Conservation (phyloP, 1,140 invertebrate genomes). For the Zaprionus inermis region DNA sequence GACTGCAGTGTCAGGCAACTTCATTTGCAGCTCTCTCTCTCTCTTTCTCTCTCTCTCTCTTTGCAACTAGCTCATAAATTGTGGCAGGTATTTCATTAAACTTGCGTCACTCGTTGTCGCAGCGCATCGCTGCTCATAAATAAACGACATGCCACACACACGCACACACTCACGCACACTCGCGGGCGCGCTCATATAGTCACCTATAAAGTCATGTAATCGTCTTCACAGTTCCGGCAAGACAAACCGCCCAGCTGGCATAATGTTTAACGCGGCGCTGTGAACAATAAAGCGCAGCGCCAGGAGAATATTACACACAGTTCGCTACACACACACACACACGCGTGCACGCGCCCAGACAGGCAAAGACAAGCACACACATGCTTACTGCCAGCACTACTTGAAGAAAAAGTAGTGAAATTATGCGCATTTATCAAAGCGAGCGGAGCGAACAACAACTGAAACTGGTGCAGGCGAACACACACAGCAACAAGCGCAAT, state of each 20-base stretch:
- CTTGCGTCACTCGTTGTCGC: constrained; percentile 60
- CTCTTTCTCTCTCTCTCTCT: constrained; percentile 15
- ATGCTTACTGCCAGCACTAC: constrained; percentile 43
- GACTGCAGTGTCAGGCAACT: constrained; percentile 59
- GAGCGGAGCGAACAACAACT: constrained; percentile 12
- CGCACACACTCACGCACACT: constrained; percentile 21
- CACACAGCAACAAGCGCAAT: constrained; percentile 68
- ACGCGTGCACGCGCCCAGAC: constrained; percentile 17
- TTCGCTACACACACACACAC: constrained; percentile 40
- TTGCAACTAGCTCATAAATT: constrained; percentile 71
- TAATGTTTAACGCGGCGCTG: constrained; percentile 76
- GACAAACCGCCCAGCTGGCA: constrained; percentile 67
- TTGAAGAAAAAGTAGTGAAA: constrained; percentile 75
- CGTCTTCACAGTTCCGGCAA: constrained; percentile 78
- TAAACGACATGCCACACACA: constrained; percentile 49
- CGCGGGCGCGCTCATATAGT: constrained; percentile 25
- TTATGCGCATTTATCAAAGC: constrained; percentile 81
- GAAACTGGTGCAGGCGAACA: constrained; percentile 39
- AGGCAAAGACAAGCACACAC: too few species aligned
- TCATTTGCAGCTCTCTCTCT: neutral
- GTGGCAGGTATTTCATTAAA: constrained; percentile 79
- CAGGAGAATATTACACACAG: constrained; percentile 51
- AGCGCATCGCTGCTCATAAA: constrained; percentile 68
- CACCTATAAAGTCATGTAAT: constrained; percentile 78
- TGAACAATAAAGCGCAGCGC: constrained; percentile 74